Base-by-base conservation (phyloP, 2,797 vertebrate genomes). In the Triplophysa yarkandensis region DNA sequence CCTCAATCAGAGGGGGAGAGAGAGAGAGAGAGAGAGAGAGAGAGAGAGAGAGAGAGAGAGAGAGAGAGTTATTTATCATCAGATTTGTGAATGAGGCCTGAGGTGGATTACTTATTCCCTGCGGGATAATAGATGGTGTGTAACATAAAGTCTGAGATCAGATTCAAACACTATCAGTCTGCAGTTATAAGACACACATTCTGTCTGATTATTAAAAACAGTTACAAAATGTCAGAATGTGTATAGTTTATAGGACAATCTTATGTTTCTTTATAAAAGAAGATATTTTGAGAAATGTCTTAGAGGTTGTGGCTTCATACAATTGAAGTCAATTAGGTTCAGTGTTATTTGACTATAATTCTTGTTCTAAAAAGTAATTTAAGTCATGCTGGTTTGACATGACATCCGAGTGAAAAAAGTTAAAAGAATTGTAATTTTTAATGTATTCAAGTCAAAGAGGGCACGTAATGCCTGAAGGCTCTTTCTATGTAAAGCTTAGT, bases 91-190 rank as follows among this genome's bases (percentile, higher is more conserved):
- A 65, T 36, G n/a, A 63, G 43, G 41, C 71, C 66, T 74, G 71
- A 11, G 30, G 74, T 19, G 57, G 52, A 69, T 78, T 19, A n/a
- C 27, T n/a, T 27, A 61, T 77, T 82, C 55, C 50, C 70, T 71
- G 32, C 75, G 68, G 73, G 68, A 65, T 65, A 71, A 80, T 77
- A 76, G 65, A 57, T 63, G 60, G 69, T 82, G 48, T 68, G 17
- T 64, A 72, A 62, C 65, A 70, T 41, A 55, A 66, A 55, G 61
- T n/a, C 52, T 43, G 48, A 79, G 41, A 77, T 73, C 62, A 72
- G 66, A 68, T 58, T 39, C 66, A 74, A 61, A 66, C 17, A 21
- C 52, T 25, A 25, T 50, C 58, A 46, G 71, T 57, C 74, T n/a
- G n/a, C n/a, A n/a, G n/a, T n/a, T n/a, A n/a, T n/a, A n/a, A n/a